Percentiles rank a stretch among this genome's conserved stretches.
These are phyloP conservation scores for Perizoma affinitatum DNA, from an alignment of 2,888 invertebrate genomes.

Conservation along the genomic window DNA sequence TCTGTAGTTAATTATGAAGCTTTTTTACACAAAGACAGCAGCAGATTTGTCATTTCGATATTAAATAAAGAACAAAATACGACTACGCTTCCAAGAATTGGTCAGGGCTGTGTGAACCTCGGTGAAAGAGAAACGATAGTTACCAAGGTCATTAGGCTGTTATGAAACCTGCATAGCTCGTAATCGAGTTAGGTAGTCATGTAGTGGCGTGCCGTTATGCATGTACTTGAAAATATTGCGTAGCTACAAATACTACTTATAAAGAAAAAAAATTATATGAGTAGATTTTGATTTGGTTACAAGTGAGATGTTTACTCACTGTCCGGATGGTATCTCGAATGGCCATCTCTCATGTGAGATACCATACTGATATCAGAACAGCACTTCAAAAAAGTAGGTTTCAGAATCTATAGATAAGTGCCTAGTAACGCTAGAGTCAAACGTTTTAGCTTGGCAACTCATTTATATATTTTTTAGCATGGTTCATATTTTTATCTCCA, in stretches of 20 bases:
- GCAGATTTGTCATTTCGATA: background rate
- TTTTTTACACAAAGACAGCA: background rate
- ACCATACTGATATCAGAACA: too few relatives aligned
- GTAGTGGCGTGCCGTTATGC: conserved; percentile 4
- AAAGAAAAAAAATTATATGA: too few relatives aligned
- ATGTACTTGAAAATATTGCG: conserved; percentile 11
- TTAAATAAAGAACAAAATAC: conserved; percentile 2
- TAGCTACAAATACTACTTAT: background rate
- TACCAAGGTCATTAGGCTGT: conserved; percentile 20
- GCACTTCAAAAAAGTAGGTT: too few relatives aligned
- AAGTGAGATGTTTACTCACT: too few relatives aligned
- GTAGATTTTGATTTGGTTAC: too few relatives aligned
- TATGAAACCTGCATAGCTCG: conserved; percentile 19
- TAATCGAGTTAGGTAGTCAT: conserved; percentile 22
- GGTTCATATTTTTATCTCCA: too few relatives aligned
- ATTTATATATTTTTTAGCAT: too few relatives aligned
- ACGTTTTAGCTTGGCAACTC: too few relatives aligned
- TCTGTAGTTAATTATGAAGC: background rate
- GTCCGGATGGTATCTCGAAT: too few relatives aligned
- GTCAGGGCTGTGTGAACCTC: conserved; percentile 26
- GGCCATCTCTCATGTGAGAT: too few relatives aligned
- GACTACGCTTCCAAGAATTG: conserved; percentile 14
- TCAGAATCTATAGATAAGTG: too few relatives aligned
- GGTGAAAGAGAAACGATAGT: conserved; percentile 28
- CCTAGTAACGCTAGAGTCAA: too few relatives aligned